Percentiles rank a stretch among this genome's conserved stretches.
phyloP scores from a whole-genome alignment of 2,113 vertebrate species.

The Nanger granti region DNA sequence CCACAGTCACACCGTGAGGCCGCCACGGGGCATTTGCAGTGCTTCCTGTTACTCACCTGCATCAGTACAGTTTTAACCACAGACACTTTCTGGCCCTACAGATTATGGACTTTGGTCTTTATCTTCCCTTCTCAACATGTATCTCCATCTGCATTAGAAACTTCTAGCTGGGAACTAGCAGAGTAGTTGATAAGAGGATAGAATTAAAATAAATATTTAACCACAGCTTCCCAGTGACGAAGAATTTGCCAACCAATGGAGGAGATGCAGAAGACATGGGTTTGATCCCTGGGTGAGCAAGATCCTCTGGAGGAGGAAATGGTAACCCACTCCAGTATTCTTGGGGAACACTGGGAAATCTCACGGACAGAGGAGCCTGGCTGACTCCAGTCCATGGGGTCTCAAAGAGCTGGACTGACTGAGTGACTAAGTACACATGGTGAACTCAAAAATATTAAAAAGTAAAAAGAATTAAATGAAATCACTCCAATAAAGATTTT shows the following conservation, averaged over 20 bases:
- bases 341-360: no score
- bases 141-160: background rate
- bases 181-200: background rate
- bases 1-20: no score
- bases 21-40: accelerated
- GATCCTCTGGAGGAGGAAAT: background rate
- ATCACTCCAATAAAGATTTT: no score
- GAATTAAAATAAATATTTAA: background rate
- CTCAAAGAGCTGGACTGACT: no score
- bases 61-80: background rate
- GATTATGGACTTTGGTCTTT: background rate
- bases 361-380: no score
- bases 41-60: accelerated
- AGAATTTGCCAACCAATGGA: no score
- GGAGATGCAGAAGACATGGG: no score
- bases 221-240: background rate
- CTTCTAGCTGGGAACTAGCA: background rate
- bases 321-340: background rate
- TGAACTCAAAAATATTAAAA: no score
- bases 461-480: no score
- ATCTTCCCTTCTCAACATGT: background rate
- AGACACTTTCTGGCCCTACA: background rate
- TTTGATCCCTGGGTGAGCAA: background rate
- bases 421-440: no score
- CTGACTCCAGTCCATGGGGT: no score